Evolutionary conservation across 2,888 invertebrate genomes (phyloP).

Genomic region (Rambutsinella grinnellia): DNA sequence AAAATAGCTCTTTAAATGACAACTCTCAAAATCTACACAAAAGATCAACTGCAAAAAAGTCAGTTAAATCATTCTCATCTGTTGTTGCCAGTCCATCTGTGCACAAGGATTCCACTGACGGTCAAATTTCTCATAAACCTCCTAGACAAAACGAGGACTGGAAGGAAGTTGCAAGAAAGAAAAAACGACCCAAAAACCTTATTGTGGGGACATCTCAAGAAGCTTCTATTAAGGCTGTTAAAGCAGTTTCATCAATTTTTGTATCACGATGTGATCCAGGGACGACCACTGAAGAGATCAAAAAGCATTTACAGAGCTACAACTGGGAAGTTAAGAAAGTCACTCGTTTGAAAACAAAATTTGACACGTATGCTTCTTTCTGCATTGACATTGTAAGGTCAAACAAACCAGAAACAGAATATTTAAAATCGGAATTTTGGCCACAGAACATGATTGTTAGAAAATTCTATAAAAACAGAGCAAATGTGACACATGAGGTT

Average conservation of each 20-base stretch:
- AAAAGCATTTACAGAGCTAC: background rate
- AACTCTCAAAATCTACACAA: background rate
- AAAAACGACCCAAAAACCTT: background rate
- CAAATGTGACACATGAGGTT: too few species aligned
- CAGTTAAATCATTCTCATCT: background rate
- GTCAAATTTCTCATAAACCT: background rate
- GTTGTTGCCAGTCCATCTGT: background rate
- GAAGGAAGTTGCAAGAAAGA: background rate
- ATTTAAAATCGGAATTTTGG: conserved; percentile 2
- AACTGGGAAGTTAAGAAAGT: background rate
- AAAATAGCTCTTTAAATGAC: background rate
- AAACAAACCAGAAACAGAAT: background rate
- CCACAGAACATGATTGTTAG: background rate
- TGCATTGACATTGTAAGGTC: background rate
- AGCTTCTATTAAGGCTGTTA: background rate
- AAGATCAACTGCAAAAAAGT: background rate
- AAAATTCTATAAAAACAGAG: background rate
- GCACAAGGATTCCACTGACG: background rate
- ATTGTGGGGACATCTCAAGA: background rate
- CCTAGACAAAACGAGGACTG: background rate
- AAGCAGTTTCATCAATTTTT: conserved; percentile 3
- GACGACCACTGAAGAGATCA: background rate
- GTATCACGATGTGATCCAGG: background rate
- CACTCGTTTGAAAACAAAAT: background rate
- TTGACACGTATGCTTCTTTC: background rate